Base-by-base conservation (phyloP, 2,797 vertebrate species). In the Xyrichtys novacula region DNA sequence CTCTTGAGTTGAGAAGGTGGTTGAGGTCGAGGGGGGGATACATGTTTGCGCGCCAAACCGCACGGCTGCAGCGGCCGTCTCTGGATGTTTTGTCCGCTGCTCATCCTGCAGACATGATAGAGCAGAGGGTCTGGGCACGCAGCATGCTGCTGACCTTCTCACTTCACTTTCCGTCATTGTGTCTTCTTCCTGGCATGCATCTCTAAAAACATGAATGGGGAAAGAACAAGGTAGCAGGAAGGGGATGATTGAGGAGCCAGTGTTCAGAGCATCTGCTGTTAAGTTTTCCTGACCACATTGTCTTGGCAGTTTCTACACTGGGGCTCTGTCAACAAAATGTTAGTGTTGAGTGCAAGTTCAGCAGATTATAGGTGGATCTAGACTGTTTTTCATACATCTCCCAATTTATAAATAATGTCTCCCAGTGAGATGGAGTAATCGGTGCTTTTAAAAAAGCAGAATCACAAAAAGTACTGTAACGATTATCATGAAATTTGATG, bases 261-360 rank as follows among this genome's bases (percentile, higher is more conserved):
- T 63, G 70, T 65, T 54, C 44, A 23, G 81, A 89, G 93, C 94
- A 95, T 95, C 93, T 95, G 93, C 76, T 90, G 91, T 81, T 64
- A 87, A 74, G 83, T 93, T 93, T 94, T 91, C 79, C 66, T 71
- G 63, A 65, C 65, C 90, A 85, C 91, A 93, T 86, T 90, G 90
- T 73, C 47, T 71, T 71, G 52, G 53, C 42, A 28, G 47, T 56
- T 83, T 93, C 90, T 88, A 93, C 80, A 26, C 66, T 43, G 10
- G 34, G 19, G 44, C 10, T 63, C 2, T 1, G 8, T 67, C 47
- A 28, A 25, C 19, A 59, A 29, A n/a, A 11, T 7, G 6, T 29
- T 8, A 15, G 6, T 28, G 26, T 49, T 49, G 7, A 28, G 25
- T 48, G 7, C 7, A 48, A 17, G 28, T 34, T 55, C 17, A 15